These are phyloP conservation scores for Chaetodon trifasciatus DNA, from an alignment of 2,797 vertebrate genomes.

Conservation along the genomic window DNA sequence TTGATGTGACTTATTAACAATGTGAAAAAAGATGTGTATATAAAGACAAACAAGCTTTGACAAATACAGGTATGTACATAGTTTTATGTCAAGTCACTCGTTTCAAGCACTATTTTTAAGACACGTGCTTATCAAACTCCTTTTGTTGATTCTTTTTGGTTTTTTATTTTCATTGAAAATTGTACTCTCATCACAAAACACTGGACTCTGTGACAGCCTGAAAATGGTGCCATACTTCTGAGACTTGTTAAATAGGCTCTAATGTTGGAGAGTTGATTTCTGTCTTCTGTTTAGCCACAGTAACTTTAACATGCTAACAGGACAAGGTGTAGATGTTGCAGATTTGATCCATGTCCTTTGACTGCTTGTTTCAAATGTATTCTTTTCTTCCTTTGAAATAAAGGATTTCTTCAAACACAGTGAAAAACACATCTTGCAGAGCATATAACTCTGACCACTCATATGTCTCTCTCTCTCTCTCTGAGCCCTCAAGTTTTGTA, in stretches of 20 bases:
- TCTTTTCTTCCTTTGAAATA: slow-evolving; percentile 67
- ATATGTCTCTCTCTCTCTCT: slow-evolving; percentile 18
- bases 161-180: slow-evolving; percentile 66
- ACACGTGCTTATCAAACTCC: slow-evolving; percentile 62
- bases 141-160: slow-evolving; percentile 49
- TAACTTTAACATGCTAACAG: slow-evolving; percentile 63
- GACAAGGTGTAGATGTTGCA: slow-evolving; percentile 52
- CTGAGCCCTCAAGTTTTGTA: slow-evolving; percentile 44
- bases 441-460: slow-evolving; percentile 19
- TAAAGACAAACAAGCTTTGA: slow-evolving; percentile 58
- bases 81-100: slow-evolving; percentile 66
- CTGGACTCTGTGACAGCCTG: slow-evolving; percentile 71
- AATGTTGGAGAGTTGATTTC: slow-evolving; percentile 40
- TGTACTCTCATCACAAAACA: slow-evolving; percentile 64
- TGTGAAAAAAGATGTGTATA: slow-evolving; percentile 66
- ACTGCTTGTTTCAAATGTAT: slow-evolving; percentile 68
- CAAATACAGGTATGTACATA: slow-evolving; percentile 78
- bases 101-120: slow-evolving; percentile 78
- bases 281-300: slow-evolving; percentile 59
- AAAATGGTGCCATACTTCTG: slow-evolving; percentile 81
- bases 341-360: slow-evolving; percentile 55
- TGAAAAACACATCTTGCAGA: slow-evolving; percentile 46
- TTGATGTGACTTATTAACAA: slow-evolving; percentile 78
- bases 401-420: slow-evolving; percentile 65
- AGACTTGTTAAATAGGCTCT: slow-evolving; percentile 57